Percentiles rank a stretch among this genome's conserved stretches.
These are phyloP conservation scores for Operophtera brumata DNA, from an alignment of 2,888 invertebrate species.

Conservation along the genomic window DNA sequence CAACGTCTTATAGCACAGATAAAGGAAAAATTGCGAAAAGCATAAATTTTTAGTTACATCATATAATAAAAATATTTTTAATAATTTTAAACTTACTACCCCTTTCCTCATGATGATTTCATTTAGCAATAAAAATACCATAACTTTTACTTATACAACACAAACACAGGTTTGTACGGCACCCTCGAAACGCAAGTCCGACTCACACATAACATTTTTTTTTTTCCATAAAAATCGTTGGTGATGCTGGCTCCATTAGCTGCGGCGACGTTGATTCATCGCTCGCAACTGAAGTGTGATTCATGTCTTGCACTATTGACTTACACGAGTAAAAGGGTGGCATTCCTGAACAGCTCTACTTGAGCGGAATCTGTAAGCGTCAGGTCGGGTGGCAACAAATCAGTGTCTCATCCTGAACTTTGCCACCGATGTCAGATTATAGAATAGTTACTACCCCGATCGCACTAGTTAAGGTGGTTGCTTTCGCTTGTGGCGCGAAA, in stretches of 20 bases:
- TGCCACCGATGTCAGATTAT: constrained; percentile 17
- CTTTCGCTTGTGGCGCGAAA: background rate
- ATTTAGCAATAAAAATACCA: too few species aligned
- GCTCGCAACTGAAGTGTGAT: constrained; percentile 24
- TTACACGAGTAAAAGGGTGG: constrained; percentile 25
- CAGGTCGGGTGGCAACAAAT: constrained; percentile 49
- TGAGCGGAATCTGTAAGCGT: constrained; percentile 37
- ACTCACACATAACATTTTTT: background rate
- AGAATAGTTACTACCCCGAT: background rate
- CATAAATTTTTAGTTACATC: too few species aligned
- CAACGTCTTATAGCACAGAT: too few species aligned
- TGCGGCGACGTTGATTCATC: constrained; percentile 19
- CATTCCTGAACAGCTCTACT: constrained; percentile 16
- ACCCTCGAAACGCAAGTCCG: too few species aligned
- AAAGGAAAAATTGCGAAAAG: too few species aligned
- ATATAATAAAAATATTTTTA: too few species aligned
- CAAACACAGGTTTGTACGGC: too few species aligned
- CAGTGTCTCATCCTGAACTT: constrained; percentile 47
- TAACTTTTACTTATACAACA: too few species aligned
- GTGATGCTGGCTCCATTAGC: constrained; percentile 13
- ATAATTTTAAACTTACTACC: too few species aligned
- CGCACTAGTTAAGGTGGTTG: background rate
- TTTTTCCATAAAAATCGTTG: background rate
- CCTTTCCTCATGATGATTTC: too few species aligned
- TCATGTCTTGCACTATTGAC: constrained; percentile 26